phyloP scores from a whole-genome alignment of 1,140 invertebrate genomes.

The Andricus grossulariae region DNA sequence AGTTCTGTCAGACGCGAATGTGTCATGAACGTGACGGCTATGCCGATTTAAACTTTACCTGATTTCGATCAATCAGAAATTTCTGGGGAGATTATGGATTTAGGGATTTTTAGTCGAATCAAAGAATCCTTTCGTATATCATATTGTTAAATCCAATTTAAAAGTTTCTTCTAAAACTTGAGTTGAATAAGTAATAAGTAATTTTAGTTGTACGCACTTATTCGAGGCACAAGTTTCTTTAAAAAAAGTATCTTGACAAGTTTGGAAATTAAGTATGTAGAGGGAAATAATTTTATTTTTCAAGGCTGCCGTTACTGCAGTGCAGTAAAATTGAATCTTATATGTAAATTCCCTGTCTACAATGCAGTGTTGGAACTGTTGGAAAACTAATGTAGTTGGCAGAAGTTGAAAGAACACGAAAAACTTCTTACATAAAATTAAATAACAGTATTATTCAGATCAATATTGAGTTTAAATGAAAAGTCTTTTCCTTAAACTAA shows the following conservation, averaged over 20 bases:
- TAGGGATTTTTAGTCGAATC: not conserved
- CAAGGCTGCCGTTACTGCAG: not conserved
- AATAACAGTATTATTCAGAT: not conserved
- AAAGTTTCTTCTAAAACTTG: not conserved
- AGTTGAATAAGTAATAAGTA: not conserved
- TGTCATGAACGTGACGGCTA: slow-evolving; percentile 6
- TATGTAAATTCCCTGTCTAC: too few relatives aligned
- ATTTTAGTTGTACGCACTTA: not conserved
- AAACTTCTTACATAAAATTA: not conserved
- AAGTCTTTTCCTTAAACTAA: slow-evolving; percentile 28
- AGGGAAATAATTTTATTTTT: not conserved
- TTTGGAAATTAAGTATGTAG: not conserved
- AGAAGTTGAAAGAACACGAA: not conserved
- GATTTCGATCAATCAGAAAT: not conserved
- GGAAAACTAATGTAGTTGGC: too few relatives aligned
- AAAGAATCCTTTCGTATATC: not conserved
- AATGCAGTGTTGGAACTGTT: too few relatives aligned
- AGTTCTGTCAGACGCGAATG: slow-evolving; percentile 17
- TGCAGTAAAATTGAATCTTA: too few relatives aligned
- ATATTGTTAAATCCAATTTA: not conserved
- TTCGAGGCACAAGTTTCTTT: slow-evolving; percentile 5
- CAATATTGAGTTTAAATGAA: slow-evolving; percentile 29
- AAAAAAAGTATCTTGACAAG: not conserved
- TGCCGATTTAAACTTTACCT: slow-evolving; percentile 3
- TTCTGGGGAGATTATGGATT: not conserved